Evolutionary conservation across 2,888 invertebrate species (phyloP).

Genomic region (Philereme transversata): DNA sequence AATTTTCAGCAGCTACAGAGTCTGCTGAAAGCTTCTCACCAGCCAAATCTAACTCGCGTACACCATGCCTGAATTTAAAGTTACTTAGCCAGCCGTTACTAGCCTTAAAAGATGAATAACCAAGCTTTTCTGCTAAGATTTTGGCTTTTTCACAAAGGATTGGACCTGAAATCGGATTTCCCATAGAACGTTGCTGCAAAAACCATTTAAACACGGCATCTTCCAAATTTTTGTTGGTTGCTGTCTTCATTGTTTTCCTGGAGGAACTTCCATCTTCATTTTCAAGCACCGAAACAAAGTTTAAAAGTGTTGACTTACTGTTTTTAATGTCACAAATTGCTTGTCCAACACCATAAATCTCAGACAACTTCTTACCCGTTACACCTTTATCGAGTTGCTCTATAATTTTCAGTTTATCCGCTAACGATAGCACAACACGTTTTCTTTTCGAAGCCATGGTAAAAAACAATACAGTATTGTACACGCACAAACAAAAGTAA

Average conservation of each 20-base stretch:
- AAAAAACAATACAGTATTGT: conserved; percentile 26
- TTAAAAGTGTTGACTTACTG: conserved; percentile 16
- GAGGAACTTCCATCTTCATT: conserved; percentile 3
- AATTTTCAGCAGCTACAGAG: too few species aligned
- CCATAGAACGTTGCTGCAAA: conserved; percentile 14
- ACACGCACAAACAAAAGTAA: conserved; percentile 36
- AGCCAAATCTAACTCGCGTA: too few species aligned
- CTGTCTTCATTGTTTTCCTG: conserved; percentile 11
- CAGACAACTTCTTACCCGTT: conserved; percentile 41
- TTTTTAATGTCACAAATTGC: conserved; percentile 14
- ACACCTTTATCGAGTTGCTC: conserved; percentile 44
- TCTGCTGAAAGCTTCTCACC: too few species aligned
- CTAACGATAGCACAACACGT: conserved; percentile 42
- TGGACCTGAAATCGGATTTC: too few species aligned
- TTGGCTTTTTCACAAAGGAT: too few species aligned
- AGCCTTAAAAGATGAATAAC: too few species aligned
- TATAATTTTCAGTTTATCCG: conserved; percentile 44
- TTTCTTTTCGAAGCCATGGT: conserved; percentile 41
- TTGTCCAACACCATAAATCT: conserved; percentile 44
- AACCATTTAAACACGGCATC: conserved; percentile 41
- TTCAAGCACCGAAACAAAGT: conserved; percentile 2
- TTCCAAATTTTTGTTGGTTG: conserved; percentile 43
- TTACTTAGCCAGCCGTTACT: too few species aligned
- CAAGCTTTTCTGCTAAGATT: too few species aligned
- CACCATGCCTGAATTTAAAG: too few species aligned